Conservation (phyloP, 2,113 vertebrate species). For the Microtus richardsoni region DNA sequence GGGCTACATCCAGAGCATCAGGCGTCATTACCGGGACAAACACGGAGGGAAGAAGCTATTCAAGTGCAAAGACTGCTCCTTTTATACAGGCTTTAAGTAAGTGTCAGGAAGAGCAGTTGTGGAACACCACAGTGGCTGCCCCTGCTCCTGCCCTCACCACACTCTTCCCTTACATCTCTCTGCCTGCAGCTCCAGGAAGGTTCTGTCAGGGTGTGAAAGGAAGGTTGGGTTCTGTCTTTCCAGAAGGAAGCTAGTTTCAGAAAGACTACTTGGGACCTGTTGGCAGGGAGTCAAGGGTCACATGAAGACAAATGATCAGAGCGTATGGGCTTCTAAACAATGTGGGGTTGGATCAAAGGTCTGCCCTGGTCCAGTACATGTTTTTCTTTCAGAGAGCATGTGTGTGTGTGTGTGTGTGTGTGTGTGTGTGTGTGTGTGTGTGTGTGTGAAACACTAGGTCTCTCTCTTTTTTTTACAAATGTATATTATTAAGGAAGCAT, state of each 20-base stretch:
- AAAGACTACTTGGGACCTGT: not conserved
- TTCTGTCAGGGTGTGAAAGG: not conserved
- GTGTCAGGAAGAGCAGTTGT: slow-evolving; percentile 67
- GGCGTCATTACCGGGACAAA: slow-evolving; percentile 98
- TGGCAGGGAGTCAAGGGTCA: not conserved
- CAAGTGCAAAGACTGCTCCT: slow-evolving; percentile 99
- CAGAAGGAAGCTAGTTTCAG: not conserved
- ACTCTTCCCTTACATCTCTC: not conserved
- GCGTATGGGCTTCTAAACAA: not conserved
- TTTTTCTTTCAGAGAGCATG: not conserved
- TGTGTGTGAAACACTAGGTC: not conserved
- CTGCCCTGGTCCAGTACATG: not conserved
- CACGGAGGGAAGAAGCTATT: slow-evolving; percentile 99
- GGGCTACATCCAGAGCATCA: slow-evolving; percentile 98
- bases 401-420: not conserved
- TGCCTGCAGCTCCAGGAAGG: not conserved
- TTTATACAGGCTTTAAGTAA: slow-evolving; percentile 99
- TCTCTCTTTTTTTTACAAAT: not conserved
- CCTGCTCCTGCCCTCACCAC: not conserved
- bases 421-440: too few species aligned
- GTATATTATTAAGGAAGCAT: not conserved
- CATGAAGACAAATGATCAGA: not conserved
- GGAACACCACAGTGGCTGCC: not conserved
- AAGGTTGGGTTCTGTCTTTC: not conserved
- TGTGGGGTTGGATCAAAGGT: not conserved